A percentile compares a stretch with the other conserved stretches of the same genome.
Conservation (phyloP, 1,140 invertebrate species). For the Brachionus calyciflorus region DNA sequence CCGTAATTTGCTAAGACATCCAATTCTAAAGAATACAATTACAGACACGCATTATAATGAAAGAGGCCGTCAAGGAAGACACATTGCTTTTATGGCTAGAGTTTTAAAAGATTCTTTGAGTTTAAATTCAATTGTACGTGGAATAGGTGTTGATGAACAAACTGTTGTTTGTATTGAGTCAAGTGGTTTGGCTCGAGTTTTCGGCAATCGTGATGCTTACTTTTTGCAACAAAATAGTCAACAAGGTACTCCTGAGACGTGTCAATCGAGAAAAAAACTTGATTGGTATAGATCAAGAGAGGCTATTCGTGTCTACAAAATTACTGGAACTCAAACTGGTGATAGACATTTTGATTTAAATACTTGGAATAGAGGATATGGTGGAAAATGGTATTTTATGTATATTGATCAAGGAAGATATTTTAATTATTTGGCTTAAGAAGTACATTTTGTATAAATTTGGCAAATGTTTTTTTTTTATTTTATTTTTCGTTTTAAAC, state of each 20-base stretch:
- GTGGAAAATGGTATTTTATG: not conserved
- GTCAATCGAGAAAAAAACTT: not conserved
- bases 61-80: slow-evolving; percentile 16
- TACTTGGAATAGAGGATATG: slow-evolving; percentile 10
- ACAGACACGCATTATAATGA: slow-evolving; percentile 45
- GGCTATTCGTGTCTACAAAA: slow-evolving; percentile 16
- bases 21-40: slow-evolving; percentile 29
- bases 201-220: not conserved
- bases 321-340: not conserved
- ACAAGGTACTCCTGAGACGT: not conserved
- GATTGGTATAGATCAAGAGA: slow-evolving; percentile 22
- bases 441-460: too few relatives aligned
- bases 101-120: not conserved
- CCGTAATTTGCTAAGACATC: not conserved
- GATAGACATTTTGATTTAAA: slow-evolving; percentile 33
- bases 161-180: slow-evolving; percentile 45
- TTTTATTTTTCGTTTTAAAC: too few relatives aligned
- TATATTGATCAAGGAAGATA: too few relatives aligned
- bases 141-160: slow-evolving; percentile 44
- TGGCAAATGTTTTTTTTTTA: too few relatives aligned
- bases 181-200: slow-evolving; percentile 11
- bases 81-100: slow-evolving; percentile 32
- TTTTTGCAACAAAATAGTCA: slow-evolving; percentile 21
- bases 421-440: too few relatives aligned
- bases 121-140: slow-evolving; percentile 7